Conservation (phyloP, 2,797 vertebrate species). For the Nannoperca obscura region DNA sequence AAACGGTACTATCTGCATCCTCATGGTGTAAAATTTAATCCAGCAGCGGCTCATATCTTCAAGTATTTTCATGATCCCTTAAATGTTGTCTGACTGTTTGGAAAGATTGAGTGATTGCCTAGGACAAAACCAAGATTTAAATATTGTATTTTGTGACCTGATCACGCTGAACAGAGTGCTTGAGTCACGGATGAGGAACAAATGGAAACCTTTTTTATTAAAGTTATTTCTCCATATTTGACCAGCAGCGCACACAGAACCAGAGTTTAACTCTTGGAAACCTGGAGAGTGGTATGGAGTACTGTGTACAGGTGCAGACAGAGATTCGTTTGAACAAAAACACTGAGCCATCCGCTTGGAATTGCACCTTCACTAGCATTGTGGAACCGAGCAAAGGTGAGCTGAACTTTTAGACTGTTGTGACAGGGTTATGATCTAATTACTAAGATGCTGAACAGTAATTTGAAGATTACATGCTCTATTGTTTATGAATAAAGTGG, state of each 20-base stretch:
- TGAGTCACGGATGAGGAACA: not conserved
- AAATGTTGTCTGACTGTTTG: not conserved
- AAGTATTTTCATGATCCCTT: not conserved
- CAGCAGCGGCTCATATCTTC: not conserved
- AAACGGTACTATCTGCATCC: not conserved
- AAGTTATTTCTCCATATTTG: not conserved
- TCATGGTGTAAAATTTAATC: not conserved
- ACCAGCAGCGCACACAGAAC: not conserved
- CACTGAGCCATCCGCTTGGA: constrained; percentile 21
- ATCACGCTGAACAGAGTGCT: not conserved
- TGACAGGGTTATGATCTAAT: not conserved
- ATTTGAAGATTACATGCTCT: not conserved
- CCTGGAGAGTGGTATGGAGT: constrained; percentile 54
- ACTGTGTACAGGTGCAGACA: constrained; percentile 67
- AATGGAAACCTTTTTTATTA: not conserved
- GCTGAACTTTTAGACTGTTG: constrained; percentile 4
- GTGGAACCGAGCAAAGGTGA: constrained; percentile 55
- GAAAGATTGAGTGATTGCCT: not conserved
- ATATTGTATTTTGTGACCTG: not conserved
- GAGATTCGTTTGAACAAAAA: accelerated
- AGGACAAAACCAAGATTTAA: not conserved
- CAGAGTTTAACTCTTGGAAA: constrained; percentile 11
- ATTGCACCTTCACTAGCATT: constrained; percentile 66
- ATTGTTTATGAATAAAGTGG: not conserved
- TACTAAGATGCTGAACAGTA: too few relatives aligned